Conservation (phyloP, 1,140 invertebrate species). For the Cyclina sinensis region DNA sequence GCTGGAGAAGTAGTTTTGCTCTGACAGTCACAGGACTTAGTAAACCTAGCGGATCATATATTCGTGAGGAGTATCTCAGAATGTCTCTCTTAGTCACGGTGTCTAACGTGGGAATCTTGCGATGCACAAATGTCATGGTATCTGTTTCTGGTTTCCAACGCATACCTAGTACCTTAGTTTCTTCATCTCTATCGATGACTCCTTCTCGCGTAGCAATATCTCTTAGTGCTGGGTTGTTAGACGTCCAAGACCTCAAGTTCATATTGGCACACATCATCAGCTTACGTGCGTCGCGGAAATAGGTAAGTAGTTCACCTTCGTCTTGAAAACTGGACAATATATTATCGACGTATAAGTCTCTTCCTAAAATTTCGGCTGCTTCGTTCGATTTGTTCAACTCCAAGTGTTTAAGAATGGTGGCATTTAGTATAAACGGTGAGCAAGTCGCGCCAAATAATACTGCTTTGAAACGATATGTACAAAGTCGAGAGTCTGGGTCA, state of each 20-base stretch:
- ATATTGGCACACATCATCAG: background rate
- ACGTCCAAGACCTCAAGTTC: background rate
- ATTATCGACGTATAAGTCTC: background rate
- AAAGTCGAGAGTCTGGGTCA: background rate
- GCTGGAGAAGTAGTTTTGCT: too few species aligned
- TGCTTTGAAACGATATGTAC: background rate
- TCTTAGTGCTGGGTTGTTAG: background rate
- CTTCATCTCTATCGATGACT: background rate
- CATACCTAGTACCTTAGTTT: background rate
- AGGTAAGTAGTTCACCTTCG: background rate
- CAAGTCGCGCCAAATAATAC: background rate
- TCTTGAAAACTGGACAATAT: background rate
- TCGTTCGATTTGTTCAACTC: background rate
- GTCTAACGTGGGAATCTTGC: too few species aligned
- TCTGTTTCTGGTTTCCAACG: constrained; percentile 1
- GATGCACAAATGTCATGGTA: too few species aligned
- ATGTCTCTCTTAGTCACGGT: too few species aligned
- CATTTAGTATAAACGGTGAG: background rate
- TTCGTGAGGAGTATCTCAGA: too few species aligned
- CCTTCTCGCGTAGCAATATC: background rate
- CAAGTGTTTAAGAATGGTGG: background rate
- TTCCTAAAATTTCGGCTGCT: background rate
- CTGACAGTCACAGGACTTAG: too few species aligned
- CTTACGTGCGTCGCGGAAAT: background rate
- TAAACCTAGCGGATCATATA: too few species aligned